Conservation (phyloP, 2,797 vertebrate genomes). For the Xyrichtys novacula region DNA sequence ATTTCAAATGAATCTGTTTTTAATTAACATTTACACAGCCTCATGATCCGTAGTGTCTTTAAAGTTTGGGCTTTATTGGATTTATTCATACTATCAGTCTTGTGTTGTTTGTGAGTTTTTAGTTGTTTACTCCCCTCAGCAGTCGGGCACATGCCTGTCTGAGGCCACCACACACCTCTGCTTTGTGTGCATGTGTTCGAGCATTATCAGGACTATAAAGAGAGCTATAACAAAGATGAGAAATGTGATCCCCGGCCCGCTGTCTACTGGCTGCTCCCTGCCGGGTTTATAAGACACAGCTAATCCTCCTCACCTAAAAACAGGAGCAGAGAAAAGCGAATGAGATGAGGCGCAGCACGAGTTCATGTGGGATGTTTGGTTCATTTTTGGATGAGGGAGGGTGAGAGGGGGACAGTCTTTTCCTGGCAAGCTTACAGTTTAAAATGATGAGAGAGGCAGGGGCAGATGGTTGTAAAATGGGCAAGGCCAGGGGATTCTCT, state of each 20-base stretch:
- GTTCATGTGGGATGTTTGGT: constrained; percentile 15
- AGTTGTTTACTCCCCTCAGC: constrained; percentile 4
- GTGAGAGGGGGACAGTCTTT: constrained; percentile 6
- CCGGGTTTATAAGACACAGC: constrained; percentile 33
- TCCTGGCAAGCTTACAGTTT: constrained; percentile 39
- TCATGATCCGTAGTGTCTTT: too few species aligned
- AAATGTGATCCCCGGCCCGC: constrained; percentile 49
- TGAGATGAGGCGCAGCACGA: constrained; percentile 10
- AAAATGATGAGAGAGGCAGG: constrained; percentile 14
- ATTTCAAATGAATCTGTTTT: too few species aligned
- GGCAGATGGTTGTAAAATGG: constrained; percentile 28
- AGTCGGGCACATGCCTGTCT: constrained; percentile 3
- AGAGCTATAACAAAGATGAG: constrained; percentile 58
- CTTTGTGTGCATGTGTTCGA: constrained; percentile 42
- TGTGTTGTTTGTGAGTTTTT: constrained; percentile 8
- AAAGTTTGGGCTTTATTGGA: not conserved
- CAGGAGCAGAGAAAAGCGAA: constrained; percentile 25
- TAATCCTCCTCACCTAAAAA: constrained; percentile 66
- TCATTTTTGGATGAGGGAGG: constrained; percentile 7
- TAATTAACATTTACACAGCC: too few species aligned
- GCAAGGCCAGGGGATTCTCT: constrained; percentile 17
- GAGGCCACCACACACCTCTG: constrained; percentile 22
- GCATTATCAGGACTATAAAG: constrained; percentile 60
- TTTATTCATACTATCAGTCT: not conserved
- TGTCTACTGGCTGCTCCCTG: constrained; percentile 22